These are phyloP conservation scores for Liparis tanakae DNA, from an alignment of 2,797 vertebrate species.

Conservation along the genomic window DNA sequence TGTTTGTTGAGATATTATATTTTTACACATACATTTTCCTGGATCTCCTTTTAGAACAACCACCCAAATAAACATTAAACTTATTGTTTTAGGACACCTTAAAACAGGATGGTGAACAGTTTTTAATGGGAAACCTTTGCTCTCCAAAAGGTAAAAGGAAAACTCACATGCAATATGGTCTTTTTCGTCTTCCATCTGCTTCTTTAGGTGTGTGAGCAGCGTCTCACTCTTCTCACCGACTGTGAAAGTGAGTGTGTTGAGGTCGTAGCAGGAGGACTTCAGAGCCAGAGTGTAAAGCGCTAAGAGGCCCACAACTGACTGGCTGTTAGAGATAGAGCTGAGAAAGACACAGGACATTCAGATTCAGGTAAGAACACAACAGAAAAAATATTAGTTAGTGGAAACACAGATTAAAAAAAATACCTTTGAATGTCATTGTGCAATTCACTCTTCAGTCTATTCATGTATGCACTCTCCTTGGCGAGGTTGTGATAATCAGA, in stretches of 20 bases:
- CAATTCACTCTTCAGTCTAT: conserved; percentile 78
- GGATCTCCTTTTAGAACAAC: neutral
- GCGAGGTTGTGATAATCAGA: conserved; percentile 80
- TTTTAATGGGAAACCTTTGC: conserved; percentile 22
- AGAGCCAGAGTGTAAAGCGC: conserved; percentile 89
- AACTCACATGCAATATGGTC: conserved; percentile 82
- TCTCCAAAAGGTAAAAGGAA: conserved; percentile 10
- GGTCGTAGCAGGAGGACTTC: conserved; percentile 85
- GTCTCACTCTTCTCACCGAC: conserved; percentile 55
- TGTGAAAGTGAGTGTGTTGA: conserved; percentile 69
- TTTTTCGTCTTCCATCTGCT: conserved; percentile 87
- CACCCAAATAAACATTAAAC: conserved; percentile 18
- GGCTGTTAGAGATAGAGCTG: conserved; percentile 67
- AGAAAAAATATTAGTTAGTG: neutral
- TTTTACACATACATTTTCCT: neutral
- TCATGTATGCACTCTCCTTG: conserved; percentile 83
- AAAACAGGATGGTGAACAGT: neutral
- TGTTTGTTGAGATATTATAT: neutral
- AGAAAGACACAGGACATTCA: conserved; percentile 6
- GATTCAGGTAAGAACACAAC: conserved; percentile 21
- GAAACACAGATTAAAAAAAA: conserved; percentile 7
- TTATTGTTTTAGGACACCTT: conserved; percentile 7
- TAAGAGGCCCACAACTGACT: conserved; percentile 82
- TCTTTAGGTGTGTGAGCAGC: conserved; percentile 88
- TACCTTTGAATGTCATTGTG: conserved; percentile 84